phyloP scores from a whole-genome alignment of 2,113 vertebrate species.

The Corydoras sp. region DNA sequence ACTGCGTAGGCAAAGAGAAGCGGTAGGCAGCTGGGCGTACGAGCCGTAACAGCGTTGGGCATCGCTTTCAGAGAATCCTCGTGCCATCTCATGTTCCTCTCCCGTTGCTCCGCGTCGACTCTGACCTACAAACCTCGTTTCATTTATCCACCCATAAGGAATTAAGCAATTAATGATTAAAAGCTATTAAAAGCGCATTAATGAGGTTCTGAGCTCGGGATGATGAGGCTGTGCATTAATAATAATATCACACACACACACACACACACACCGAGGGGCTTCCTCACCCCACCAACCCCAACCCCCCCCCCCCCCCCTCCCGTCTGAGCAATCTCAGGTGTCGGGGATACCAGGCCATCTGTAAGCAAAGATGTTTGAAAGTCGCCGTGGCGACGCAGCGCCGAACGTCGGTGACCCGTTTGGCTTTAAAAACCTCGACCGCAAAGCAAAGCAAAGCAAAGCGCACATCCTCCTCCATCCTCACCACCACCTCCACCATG shows the following conservation, averaged over 20 bases:
- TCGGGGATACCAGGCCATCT: constrained; percentile 46
- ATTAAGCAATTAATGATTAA: too few relatives aligned
- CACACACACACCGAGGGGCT: constrained; percentile 7
- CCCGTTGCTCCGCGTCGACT: too few relatives aligned
- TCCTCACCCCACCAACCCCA: constrained; percentile 15
- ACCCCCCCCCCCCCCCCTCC: constrained; percentile 37
- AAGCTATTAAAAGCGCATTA: too few relatives aligned
- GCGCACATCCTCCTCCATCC: constrained; percentile 28
- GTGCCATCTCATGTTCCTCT: too few relatives aligned
- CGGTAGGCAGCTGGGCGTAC: too few relatives aligned
- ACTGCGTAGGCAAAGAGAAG: too few relatives aligned
- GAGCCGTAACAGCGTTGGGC: too few relatives aligned
- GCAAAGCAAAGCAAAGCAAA: not conserved
- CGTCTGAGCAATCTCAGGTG: constrained; percentile 41
- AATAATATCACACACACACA: constrained; percentile 14
- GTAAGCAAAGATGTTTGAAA: constrained; percentile 58
- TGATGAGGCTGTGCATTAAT: constrained; percentile 13
- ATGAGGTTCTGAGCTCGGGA: too few relatives aligned
- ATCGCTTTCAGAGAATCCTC: too few relatives aligned
- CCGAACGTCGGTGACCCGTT: constrained; percentile 33
- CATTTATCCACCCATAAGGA: too few relatives aligned
- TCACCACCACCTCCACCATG: not conserved
- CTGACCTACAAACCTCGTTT: too few relatives aligned
- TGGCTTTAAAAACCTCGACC: not conserved
- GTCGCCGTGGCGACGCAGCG: constrained; percentile 44